A percentile compares a stretch with the other conserved stretches of the same genome.
Evolutionary conservation across 2,888 invertebrate genomes (phyloP).

Genomic region (Galerucella nymphaeae): DNA sequence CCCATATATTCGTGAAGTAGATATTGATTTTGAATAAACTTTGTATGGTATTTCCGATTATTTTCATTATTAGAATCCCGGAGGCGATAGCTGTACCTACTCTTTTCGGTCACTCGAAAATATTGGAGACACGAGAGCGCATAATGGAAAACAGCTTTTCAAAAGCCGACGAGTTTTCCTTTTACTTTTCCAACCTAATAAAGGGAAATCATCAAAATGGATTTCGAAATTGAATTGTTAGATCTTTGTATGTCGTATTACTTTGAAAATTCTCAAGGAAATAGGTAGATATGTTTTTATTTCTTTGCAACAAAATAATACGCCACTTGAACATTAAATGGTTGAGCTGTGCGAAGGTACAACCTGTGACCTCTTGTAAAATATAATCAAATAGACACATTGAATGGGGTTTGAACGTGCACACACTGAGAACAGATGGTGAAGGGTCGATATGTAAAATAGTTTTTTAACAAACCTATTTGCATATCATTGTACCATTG

Average conservation of each 20-base stretch:
- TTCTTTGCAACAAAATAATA: too few species aligned
- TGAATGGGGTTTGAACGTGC: background rate
- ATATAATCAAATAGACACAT: background rate
- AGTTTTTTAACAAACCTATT: constrained; percentile 4
- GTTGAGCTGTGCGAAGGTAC: background rate
- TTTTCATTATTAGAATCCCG: background rate
- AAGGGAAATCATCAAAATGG: constrained; percentile 44
- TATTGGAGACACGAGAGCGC: too few species aligned
- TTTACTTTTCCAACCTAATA: constrained; percentile 38
- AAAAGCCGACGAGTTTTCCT: constrained; percentile 34
- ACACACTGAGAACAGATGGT: background rate
- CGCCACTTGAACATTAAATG: too few species aligned
- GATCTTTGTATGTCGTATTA: constrained; percentile 13
- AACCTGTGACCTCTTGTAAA: background rate
- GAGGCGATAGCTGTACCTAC: constrained; percentile 3
- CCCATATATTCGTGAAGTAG: too few species aligned
- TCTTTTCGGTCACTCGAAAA: constrained; percentile 12
- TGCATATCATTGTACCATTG: constrained; percentile 7
- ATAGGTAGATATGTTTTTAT: background rate
- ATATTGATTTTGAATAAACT: background rate
- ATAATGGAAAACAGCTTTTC: constrained; percentile 37
- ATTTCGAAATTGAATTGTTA: constrained; percentile 44
- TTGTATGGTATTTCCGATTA: background rate
- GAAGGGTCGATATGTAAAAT: constrained; percentile 6
- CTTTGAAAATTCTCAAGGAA: background rate